Percentiles rank a stretch among this genome's conserved stretches.
Conservation (phyloP, 2,797 vertebrate genomes). For the Hyperoplus immaculatus region DNA sequence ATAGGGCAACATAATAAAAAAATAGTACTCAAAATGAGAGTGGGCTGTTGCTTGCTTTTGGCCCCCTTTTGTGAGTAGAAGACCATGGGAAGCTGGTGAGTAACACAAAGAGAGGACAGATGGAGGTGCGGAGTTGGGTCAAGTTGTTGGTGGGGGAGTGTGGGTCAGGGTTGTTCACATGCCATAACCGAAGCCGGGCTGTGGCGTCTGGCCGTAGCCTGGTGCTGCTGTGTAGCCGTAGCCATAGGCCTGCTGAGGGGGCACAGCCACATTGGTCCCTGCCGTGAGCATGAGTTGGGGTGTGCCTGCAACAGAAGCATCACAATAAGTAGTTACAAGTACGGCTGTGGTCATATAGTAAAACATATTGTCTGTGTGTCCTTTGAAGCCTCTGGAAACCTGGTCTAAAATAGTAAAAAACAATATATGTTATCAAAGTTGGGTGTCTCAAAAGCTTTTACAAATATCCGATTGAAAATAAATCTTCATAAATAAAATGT, state of each 20-base stretch:
- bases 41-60: slow-evolving; percentile 87
- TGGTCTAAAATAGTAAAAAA: no score
- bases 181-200: slow-evolving; percentile 96
- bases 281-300: slow-evolving; percentile 99
- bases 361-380: neutral
- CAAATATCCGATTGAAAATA: no score
- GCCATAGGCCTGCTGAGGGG: slow-evolving; percentile 96
- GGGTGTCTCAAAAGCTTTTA: no score
- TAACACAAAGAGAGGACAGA: slow-evolving; percentile 88
- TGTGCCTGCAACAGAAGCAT: slow-evolving; percentile 86
- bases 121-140: slow-evolving; percentile 66
- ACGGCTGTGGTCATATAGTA: no score
- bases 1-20: slow-evolving; percentile 73
- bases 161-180: slow-evolving; percentile 87
- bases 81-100: slow-evolving; percentile 91
- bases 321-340: neutral
- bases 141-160: slow-evolving; percentile 39
- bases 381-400: no score
- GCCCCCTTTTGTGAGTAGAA: slow-evolving; percentile 91
- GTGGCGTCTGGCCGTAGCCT: slow-evolving; percentile 89
- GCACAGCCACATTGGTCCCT: slow-evolving; percentile 95
- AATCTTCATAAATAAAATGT: no score
- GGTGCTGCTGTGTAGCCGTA: slow-evolving; percentile 91
- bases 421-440: no score
- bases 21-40: slow-evolving; percentile 76